These are phyloP conservation scores for Trachops cirrhosus DNA, from an alignment of 2,797 vertebrate genomes.

Conservation along the genomic window DNA sequence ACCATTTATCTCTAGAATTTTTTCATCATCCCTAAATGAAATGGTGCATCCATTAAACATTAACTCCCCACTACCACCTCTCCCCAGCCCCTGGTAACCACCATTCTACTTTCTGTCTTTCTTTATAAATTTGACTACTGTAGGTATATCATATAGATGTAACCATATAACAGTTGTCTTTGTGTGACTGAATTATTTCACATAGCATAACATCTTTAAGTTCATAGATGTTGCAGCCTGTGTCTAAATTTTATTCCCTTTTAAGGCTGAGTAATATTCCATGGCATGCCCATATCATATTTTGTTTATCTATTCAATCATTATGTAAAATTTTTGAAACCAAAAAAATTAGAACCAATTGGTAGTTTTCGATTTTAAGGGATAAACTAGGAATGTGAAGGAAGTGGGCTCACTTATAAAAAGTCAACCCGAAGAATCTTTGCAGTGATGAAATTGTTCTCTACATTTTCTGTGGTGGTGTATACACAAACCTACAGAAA, in stretches of 20 bases:
- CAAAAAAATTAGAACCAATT: background rate
- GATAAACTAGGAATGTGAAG: background rate
- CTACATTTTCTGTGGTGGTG: background rate
- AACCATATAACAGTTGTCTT: background rate
- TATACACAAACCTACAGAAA: background rate
- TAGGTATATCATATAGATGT: background rate
- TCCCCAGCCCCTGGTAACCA: background rate
- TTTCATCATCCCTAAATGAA: background rate
- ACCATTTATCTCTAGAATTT: too few relatives aligned
- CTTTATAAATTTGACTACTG: background rate
- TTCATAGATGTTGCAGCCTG: background rate
- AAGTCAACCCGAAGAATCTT: background rate
- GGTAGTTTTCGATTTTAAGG: background rate
- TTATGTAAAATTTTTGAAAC: background rate
- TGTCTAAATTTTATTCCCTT: background rate
- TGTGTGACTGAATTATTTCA: background rate
- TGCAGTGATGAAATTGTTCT: background rate
- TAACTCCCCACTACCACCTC: background rate
- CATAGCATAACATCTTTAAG: background rate
- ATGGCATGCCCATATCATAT: background rate
- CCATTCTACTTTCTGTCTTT: background rate
- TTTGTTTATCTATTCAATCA: background rate
- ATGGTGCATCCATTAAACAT: fast-evolving
- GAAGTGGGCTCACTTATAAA: background rate
- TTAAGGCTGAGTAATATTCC: background rate